phyloP scores from a whole-genome alignment of 2,888 invertebrate genomes.

The Drosophila koepferae region DNA sequence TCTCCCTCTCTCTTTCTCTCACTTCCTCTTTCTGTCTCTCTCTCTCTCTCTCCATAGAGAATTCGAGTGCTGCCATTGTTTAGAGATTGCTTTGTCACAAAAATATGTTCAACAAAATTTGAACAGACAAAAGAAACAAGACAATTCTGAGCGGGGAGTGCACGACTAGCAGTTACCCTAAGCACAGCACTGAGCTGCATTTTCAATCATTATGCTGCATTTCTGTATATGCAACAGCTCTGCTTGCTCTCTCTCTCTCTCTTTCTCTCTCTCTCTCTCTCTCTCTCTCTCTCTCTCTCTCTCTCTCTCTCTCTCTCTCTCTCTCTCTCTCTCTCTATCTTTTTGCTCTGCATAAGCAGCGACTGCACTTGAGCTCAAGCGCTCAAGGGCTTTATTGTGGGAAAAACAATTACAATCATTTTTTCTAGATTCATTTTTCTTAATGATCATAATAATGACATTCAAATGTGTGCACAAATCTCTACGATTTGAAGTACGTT shows the following conservation, averaged over 20 bases:
- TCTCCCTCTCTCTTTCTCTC: background rate
- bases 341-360: background rate
- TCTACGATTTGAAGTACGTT: background rate
- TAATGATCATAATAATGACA: background rate
- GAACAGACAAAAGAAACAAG: background rate
- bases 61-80: slow-evolving; percentile 1
- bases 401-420: background rate
- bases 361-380: background rate
- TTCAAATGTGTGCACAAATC: background rate
- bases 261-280: no score
- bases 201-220: background rate
- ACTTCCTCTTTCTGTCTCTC: background rate
- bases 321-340: no score
- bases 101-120: background rate
- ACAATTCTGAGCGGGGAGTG: background rate
- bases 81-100: background rate
- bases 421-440: background rate
- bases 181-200: background rate
- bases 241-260: background rate
- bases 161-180: background rate
- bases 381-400: background rate
- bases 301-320: no score
- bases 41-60: slow-evolving; percentile 5
- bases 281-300: background rate
- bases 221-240: background rate